Percentiles rank a stretch among this genome's conserved stretches.
Conservation (phyloP, 2,888 invertebrate species). For the Plusia festucae region DNA sequence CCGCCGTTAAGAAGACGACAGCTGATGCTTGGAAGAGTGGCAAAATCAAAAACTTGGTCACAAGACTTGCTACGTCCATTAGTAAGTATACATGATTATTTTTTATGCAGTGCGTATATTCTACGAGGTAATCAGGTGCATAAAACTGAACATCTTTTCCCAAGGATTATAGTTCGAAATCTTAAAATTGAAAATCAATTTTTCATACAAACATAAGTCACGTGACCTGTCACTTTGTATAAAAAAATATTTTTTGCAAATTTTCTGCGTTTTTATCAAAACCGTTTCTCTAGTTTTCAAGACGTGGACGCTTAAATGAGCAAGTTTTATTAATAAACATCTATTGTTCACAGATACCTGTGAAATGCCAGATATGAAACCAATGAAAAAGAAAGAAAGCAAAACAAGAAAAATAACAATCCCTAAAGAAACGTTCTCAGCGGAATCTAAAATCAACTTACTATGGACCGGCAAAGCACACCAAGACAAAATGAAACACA, state of each 20-base stretch:
- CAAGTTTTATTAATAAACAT: no score
- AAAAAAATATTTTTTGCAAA: no score
- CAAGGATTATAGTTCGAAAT: no score
- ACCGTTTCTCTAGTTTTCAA: no score
- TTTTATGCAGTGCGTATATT: no score
- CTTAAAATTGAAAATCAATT: no score
- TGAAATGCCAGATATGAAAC: constrained; percentile 55
- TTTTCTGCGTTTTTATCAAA: no score
- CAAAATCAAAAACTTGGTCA: constrained; percentile 65
- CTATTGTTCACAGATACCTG: constrained; percentile 63
- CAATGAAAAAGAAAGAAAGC: constrained; percentile 9
- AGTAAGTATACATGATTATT: constrained; percentile 62
- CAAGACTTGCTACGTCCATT: constrained; percentile 66
- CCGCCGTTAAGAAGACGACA: constrained; percentile 33
- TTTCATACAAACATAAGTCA: no score
- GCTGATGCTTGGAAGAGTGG: constrained; percentile 56
- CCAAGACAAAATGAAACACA: constrained; percentile 73
- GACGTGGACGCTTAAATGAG: no score
- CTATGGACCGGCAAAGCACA: constrained; percentile 60
- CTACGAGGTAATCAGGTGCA: no score
- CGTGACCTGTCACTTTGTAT: no score
- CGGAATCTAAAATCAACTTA: constrained; percentile 60
- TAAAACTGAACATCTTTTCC: no score
- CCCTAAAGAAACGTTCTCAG: constrained; percentile 35
- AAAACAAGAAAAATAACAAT: constrained; percentile 59